These are phyloP conservation scores for Sinocyclocheilus maitianheensis DNA, from an alignment of 2,113 vertebrate genomes.

Conservation along the genomic window DNA sequence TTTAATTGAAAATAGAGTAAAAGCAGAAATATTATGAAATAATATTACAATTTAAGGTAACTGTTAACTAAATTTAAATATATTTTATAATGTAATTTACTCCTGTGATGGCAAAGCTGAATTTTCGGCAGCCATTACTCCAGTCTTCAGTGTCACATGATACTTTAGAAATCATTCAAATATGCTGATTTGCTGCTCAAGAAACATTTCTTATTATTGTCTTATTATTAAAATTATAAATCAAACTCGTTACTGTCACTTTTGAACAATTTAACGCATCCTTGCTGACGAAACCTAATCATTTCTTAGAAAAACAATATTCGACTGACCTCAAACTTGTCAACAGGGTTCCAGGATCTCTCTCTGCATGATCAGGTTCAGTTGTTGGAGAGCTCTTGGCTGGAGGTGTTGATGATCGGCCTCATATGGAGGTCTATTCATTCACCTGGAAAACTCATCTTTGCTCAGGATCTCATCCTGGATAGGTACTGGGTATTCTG, in stretches of 20 bases:
- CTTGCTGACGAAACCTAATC: background rate
- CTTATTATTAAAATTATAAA: too few species aligned
- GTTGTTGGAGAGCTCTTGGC: constrained; percentile 96
- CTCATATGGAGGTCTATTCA: constrained; percentile 96
- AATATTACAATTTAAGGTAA: too few species aligned
- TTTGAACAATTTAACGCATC: too few species aligned
- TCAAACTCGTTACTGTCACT: too few species aligned
- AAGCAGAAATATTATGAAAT: too few species aligned
- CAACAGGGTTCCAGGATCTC: constrained; percentile 90
- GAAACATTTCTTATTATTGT: background rate
- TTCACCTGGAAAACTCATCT: constrained; percentile 93
- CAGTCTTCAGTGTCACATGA: too few species aligned
- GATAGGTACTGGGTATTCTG: constrained; percentile 80
- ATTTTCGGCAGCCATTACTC: too few species aligned
- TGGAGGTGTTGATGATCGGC: constrained; percentile 97
- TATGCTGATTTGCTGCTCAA: background rate
- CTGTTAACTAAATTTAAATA: too few species aligned
- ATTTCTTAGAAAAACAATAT: background rate
- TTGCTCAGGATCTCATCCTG: constrained; percentile 93
- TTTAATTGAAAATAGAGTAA: too few species aligned
- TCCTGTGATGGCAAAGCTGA: too few species aligned
- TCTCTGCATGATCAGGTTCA: constrained; percentile 96
- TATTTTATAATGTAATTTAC: too few species aligned
- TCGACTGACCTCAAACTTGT: background rate
- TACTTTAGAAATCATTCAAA: too few species aligned